Percentiles rank a stretch among this genome's conserved stretches.
Conservation (phyloP, 2,797 vertebrate species). For the Melanotaenia boesemani region DNA sequence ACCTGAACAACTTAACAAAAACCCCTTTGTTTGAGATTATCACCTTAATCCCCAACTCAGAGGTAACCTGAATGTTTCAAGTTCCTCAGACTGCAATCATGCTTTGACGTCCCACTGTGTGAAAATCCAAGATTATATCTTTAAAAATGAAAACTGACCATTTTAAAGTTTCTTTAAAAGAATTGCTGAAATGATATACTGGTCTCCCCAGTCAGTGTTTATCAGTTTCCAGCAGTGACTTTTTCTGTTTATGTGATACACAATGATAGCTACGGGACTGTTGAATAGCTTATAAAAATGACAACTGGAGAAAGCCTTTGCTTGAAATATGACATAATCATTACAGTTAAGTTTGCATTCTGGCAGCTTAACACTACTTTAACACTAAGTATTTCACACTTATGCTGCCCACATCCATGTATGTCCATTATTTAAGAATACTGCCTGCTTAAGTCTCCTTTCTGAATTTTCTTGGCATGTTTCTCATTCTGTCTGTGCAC, state of each 20-base stretch:
- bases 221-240: slow-evolving; percentile 35
- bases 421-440: slow-evolving; percentile 65
- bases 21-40: slow-evolving; percentile 2
- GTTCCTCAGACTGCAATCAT: neutral
- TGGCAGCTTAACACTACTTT: slow-evolving; percentile 61
- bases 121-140: slow-evolving; percentile 15
- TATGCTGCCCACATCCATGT: slow-evolving; percentile 64
- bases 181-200: neutral
- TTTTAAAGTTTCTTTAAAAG: neutral
- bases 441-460: slow-evolving; percentile 43
- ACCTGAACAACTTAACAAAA: slow-evolving; percentile 14
- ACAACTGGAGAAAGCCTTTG: slow-evolving; percentile 57
- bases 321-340: slow-evolving; percentile 67
- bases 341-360: slow-evolving; percentile 69
- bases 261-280: slow-evolving; percentile 29
- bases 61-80: slow-evolving; percentile 9
- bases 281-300: slow-evolving; percentile 52
- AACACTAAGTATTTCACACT: slow-evolving; percentile 69
- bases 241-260: slow-evolving; percentile 44
- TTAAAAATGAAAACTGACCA: neutral
- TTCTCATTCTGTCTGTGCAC: slow-evolving; percentile 44
- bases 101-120: neutral
- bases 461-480: slow-evolving; percentile 54
- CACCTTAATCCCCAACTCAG: slow-evolving; percentile 10
- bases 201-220: slow-evolving; percentile 41